phyloP scores from a whole-genome alignment of 2,113 vertebrate species.

The Colaptes auratus region DNA sequence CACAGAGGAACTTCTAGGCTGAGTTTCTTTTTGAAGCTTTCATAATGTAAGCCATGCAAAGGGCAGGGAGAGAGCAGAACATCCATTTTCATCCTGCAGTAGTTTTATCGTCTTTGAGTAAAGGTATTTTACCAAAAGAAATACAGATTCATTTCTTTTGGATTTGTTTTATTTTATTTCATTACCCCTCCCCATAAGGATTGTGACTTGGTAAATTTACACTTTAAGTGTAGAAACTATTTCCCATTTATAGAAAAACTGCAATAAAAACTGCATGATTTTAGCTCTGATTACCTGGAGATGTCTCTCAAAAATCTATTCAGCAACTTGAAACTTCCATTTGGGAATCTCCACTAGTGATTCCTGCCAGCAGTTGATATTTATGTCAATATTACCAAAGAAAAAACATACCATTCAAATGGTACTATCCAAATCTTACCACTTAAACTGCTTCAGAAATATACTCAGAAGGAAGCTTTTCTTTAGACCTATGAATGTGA shows the following conservation, averaged over 20 bases:
- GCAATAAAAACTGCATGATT: not conserved
- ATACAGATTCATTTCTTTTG: not conserved
- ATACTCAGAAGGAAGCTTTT: slow-evolving; percentile 93
- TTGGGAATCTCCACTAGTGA: not conserved
- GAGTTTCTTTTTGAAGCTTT: not conserved
- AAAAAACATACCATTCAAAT: not conserved
- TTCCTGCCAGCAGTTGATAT: not conserved
- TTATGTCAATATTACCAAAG: not conserved
- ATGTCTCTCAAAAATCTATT: not conserved
- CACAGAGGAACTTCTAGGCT: not conserved
- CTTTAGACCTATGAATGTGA: slow-evolving; percentile 88
- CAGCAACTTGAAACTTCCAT: not conserved
- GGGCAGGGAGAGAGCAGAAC: not conserved
- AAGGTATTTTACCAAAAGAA: not conserved
- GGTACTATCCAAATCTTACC: slow-evolving; percentile 75
- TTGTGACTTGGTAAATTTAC: not conserved
- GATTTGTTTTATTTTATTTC: not conserved
- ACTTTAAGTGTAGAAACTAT: not conserved
- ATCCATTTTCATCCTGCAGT: not conserved
- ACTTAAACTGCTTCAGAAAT: slow-evolving; percentile 93
- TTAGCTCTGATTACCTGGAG: not conserved
- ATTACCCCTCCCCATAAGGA: not conserved
- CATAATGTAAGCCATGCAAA: not conserved
- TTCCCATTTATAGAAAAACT: not conserved
- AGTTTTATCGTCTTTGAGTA: not conserved